Conservation (phyloP, 2,888 invertebrate species). For the Parascotia fuliginaria region DNA sequence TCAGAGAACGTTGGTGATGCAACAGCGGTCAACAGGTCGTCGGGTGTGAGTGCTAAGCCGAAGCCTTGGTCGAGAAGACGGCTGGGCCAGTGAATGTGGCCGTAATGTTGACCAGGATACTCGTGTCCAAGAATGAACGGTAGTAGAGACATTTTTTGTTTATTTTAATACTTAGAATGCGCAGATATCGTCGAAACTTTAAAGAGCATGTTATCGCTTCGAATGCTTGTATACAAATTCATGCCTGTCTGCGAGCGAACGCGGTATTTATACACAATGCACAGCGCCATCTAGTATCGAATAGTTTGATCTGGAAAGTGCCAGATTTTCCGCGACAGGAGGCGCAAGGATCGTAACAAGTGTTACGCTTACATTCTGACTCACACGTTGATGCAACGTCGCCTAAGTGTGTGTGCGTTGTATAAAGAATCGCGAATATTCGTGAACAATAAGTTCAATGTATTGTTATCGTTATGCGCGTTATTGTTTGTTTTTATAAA, state of each 20-base stretch:
- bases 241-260: constrained; percentile 15
- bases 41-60: constrained; percentile 67
- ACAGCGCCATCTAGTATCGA: constrained; percentile 61
- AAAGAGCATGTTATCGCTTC: constrained; percentile 26
- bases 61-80: constrained; percentile 71
- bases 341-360: not conserved
- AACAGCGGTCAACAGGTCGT: constrained; percentile 62
- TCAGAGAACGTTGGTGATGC: constrained; percentile 52
- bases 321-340: not conserved
- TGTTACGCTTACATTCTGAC: no score
- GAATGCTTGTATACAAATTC: constrained; percentile 41
- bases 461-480: no score
- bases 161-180: not conserved
- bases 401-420: no score
- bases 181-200: not conserved
- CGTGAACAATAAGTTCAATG: no score
- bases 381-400: no score
- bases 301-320: constrained; percentile 47
- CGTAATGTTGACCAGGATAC: constrained; percentile 39
- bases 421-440: no score
- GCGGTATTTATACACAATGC: constrained; percentile 48
- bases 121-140: constrained; percentile 58
- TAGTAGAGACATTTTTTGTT: constrained; percentile 61
- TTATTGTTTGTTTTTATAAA: no score
- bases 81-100: constrained; percentile 41